Conservation (phyloP, 2,113 vertebrate species). For the Macrotis lagotis region DNA sequence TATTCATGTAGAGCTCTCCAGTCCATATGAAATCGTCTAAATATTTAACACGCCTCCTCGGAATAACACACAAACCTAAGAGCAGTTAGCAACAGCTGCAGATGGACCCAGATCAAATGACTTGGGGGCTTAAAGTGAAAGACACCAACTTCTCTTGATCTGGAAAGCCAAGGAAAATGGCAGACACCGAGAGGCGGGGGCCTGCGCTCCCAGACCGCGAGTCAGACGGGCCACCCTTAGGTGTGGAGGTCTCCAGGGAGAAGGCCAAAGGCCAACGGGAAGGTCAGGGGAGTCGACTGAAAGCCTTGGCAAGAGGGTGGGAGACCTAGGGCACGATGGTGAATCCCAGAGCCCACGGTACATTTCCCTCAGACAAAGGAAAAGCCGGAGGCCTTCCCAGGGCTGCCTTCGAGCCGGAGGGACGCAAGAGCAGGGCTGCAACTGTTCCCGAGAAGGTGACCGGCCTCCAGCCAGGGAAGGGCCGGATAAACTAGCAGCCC, state of each 20-base stretch:
- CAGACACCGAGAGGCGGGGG: background rate
- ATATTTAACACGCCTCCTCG: conserved; percentile 66
- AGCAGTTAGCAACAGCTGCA: conserved; percentile 82
- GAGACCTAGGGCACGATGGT: conserved; percentile 52
- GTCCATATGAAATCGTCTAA: conserved; percentile 56
- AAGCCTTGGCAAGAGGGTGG: background rate
- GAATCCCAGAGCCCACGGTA: conserved; percentile 50
- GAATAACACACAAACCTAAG: conserved; percentile 62
- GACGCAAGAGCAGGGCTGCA: no score
- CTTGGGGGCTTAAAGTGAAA: conserved; percentile 46
- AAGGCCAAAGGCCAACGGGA: background rate
- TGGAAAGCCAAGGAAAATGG: conserved; percentile 29
- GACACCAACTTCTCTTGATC: conserved; percentile 2
- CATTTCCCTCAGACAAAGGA: conserved; percentile 81
- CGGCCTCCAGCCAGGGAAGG: background rate
- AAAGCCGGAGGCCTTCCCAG: conserved; percentile 28
- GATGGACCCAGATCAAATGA: conserved; percentile 77
- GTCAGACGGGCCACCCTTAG: background rate
- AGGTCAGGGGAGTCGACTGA: background rate
- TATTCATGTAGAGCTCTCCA: conserved; percentile 29
- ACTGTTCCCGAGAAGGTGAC: background rate
- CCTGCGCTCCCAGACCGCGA: background rate
- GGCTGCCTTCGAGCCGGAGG: background rate
- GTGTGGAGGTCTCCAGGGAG: conserved; percentile 12
- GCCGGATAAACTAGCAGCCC: background rate